Percentiles rank a stretch among this genome's conserved stretches.
phyloP scores from a whole-genome alignment of 2,113 vertebrate species.

The Mormyrus lacerda region DNA sequence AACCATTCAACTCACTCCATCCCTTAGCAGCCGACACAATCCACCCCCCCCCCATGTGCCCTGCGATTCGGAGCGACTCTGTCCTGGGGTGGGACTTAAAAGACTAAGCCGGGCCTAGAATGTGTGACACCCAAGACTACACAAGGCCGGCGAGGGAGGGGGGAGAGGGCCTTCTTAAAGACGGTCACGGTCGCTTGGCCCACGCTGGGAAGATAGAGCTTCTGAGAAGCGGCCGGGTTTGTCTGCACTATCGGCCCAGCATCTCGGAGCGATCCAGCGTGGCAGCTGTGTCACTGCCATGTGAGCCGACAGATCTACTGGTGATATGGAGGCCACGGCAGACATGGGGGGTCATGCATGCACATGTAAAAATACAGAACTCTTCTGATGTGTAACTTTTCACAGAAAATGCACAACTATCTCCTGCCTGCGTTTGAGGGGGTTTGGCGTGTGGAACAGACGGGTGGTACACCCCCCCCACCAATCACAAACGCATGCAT shows the following conservation, averaged over 20 bases:
- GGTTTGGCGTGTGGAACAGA: neutral
- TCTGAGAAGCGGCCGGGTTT: neutral
- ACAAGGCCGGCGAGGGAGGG: neutral
- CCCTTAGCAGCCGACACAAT: conserved; percentile 6
- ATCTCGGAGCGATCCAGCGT: neutral
- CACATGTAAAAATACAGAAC: neutral
- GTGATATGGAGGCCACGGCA: conserved; percentile 23
- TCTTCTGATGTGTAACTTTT: neutral
- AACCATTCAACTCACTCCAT: neutral
- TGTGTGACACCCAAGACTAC: neutral
- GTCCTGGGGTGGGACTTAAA: neutral
- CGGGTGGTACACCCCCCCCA: too few relatives aligned
- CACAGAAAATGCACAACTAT: neutral
- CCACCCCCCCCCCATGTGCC: neutral
- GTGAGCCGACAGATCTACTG: conserved; percentile 28
- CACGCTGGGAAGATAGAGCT: neutral
- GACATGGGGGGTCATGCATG: conserved; percentile 24
- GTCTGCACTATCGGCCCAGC: neutral
- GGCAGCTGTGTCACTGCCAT: conserved; percentile 9
- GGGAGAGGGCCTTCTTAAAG: neutral
- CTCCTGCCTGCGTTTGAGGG: neutral
- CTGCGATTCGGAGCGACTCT: neutral
- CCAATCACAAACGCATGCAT: neutral
- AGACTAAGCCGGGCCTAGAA: neutral
- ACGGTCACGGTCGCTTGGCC: neutral